These are phyloP conservation scores for Leptobrachium leishanense DNA, from an alignment of 2,113 vertebrate genomes.

Conservation along the genomic window DNA sequence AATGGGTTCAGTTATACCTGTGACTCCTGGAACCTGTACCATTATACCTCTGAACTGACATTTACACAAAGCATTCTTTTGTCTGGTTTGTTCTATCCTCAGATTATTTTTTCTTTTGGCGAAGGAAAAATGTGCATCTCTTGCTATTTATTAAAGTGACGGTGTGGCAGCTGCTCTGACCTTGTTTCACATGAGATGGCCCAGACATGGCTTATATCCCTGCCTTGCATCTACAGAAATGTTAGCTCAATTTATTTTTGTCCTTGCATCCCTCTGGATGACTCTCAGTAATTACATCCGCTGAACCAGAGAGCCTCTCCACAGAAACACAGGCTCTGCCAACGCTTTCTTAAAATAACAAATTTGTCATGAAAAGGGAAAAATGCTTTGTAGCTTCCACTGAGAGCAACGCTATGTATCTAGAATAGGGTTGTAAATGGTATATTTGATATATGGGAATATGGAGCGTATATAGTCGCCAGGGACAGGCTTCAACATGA, in stretches of 20 bases:
- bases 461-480: too few relatives aligned
- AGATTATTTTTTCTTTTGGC: conserved; percentile 4
- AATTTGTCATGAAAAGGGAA: not conserved
- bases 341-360: not conserved
- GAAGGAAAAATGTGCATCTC: not conserved
- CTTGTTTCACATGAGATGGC: conserved; percentile 26
- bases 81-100: too few relatives aligned
- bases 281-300: not conserved
- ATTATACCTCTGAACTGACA: too few relatives aligned
- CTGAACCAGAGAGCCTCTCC: not conserved
- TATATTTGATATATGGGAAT: too few relatives aligned
- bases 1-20: too few relatives aligned
- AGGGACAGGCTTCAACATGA: too few relatives aligned
- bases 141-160: conserved; percentile 34
- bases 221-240: conserved; percentile 19
- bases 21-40: too few relatives aligned
- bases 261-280: conserved; percentile 2
- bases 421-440: not conserved
- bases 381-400: not conserved
- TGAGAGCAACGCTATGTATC: not conserved
- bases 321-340: not conserved
- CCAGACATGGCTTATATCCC: conserved; percentile 30
- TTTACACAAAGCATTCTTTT: too few relatives aligned
- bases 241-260: conserved; percentile 18
- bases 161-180: conserved; percentile 13